Evolutionary conservation across 2,888 invertebrate species (phyloP), one percentile per base, ranked within the genome.

Genomic region (Amiota minor): DNA sequence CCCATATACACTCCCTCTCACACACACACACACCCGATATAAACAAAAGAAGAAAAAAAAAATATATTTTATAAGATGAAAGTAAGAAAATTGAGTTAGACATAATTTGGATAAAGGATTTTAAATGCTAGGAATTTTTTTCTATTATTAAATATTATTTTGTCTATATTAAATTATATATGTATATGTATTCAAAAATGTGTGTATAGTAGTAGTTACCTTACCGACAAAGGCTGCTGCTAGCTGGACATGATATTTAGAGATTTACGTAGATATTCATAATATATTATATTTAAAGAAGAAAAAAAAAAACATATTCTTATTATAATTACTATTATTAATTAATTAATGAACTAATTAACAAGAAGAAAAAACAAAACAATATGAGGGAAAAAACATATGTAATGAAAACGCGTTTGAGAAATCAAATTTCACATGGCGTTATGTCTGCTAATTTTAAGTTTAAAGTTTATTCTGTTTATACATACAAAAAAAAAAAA

Each of bases 381-480:
- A 46, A 45, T n/a, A n/a, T n/a, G n/a, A n/a, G n/a, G n/a, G 4
- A 20, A 50, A 20, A 18, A 79, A 77, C 74, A 78, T 69, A 70
- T 80, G 75, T 81, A 74, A 74, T 79, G 80, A 78, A 80, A 76
- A 81, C 76, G 61, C 69, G 78, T 83, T 23, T 75, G 72, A 75
- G 88, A 87, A 87, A 87, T 87, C 78, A 85, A 87, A 87, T 87
- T 87, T 88, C 87, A 80, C 79, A 87, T 83, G 74, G 82, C 82
- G 45, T 71, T 73, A 80, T 78, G 80, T 85, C 82, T 20, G 9
- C 10, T 59, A 18, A 6, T 59, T 20, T 59, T 59, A 59, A 59
- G 59, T 20, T 50, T 9, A 50, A n/a, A 18, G 16, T 59, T 59
- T 11, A 59, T 50, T 23, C 8, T 82, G 79, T 77, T 85, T 82